Conservation (phyloP, 1,140 invertebrate genomes). For the Acromyrmex heyeri region DNA sequence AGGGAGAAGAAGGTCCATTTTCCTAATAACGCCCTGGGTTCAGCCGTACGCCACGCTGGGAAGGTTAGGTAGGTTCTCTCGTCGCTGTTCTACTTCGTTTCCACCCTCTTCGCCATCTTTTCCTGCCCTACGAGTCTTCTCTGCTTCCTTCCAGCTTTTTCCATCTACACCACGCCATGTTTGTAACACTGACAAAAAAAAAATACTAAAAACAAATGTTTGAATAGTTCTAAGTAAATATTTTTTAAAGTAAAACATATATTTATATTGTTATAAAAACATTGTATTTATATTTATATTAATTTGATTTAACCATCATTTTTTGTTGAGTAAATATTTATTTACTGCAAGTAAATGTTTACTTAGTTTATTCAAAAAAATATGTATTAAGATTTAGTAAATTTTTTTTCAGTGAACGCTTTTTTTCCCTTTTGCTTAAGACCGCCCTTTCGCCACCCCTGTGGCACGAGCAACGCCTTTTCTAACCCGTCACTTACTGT, state of each 20-base stretch:
- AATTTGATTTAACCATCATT: no score
- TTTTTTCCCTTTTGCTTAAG: slow-evolving; percentile 63
- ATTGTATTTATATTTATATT: no score
- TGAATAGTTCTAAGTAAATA: no score
- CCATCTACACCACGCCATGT: slow-evolving; percentile 11
- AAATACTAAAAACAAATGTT: no score
- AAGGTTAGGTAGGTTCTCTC: slow-evolving; percentile 46
- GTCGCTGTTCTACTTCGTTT: neutral
- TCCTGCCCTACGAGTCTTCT: neutral
- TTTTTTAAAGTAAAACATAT: no score
- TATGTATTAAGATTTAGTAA: no score
- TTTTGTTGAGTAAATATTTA: no score
- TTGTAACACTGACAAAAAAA: neutral
- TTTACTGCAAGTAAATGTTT: no score
- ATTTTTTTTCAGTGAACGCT: no score
- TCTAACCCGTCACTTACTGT: neutral
- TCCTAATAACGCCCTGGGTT: slow-evolving; percentile 75
- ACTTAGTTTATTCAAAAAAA: no score
- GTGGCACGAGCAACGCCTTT: slow-evolving; percentile 43
- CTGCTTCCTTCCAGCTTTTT: neutral
- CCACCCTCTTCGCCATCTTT: neutral
- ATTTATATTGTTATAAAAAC: no score
- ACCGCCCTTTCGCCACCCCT: slow-evolving; percentile 47
- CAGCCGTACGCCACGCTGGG: neutral
- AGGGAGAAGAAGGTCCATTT: slow-evolving; percentile 71